phyloP scores from a whole-genome alignment of 1,140 invertebrate species.

The Cydia amplana region DNA sequence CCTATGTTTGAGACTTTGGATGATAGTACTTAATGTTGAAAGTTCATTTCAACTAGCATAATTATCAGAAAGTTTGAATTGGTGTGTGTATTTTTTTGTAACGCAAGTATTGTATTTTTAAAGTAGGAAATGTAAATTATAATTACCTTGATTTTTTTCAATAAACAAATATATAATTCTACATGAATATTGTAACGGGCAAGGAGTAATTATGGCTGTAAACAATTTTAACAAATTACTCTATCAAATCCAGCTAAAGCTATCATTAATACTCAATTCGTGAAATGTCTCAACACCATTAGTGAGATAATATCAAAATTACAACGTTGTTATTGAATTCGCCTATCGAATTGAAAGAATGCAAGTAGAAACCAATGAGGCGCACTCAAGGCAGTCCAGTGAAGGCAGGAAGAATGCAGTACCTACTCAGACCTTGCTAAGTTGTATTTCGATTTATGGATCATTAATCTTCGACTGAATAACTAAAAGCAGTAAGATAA shows the following conservation, averaged over 20 bases:
- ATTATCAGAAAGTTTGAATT: too few relatives aligned
- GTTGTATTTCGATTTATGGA: constrained; percentile 16
- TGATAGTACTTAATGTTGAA: too few relatives aligned
- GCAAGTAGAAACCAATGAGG: constrained; percentile 42
- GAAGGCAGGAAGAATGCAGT: constrained; percentile 63
- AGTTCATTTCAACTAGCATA: too few relatives aligned
- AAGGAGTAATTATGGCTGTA: neutral
- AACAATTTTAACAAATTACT: neutral
- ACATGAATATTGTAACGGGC: too few relatives aligned
- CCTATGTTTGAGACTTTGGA: too few relatives aligned
- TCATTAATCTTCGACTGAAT: constrained; percentile 14
- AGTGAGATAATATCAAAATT: constrained; percentile 28
- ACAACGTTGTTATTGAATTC: constrained; percentile 33
- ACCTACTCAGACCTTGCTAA: constrained; percentile 37
- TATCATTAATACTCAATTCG: constrained; percentile 22
- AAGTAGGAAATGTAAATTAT: neutral
- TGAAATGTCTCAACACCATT: constrained; percentile 23
- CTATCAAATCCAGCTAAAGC: neutral
- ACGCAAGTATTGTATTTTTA: neutral
- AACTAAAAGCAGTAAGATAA: neutral
- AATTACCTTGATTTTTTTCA: neutral
- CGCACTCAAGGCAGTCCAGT: constrained; percentile 60
- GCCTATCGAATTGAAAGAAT: constrained; percentile 35
- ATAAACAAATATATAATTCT: neutral
- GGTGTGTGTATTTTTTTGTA: too few relatives aligned